These are phyloP conservation scores for Mesopsocus fuscifrons DNA, from an alignment of 2,888 invertebrate species.

Conservation along the genomic window DNA sequence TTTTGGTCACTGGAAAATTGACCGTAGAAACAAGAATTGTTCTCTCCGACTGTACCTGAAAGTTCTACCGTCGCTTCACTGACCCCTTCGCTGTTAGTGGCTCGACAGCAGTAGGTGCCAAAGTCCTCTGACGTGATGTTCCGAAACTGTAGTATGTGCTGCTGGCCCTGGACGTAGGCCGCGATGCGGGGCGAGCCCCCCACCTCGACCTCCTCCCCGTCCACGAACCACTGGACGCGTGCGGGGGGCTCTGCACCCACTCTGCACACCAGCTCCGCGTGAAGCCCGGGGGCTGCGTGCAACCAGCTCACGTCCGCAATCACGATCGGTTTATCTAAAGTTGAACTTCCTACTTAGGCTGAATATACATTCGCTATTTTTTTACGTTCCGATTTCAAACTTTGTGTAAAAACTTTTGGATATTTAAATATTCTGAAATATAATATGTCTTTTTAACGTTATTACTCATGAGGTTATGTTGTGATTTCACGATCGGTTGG, in stretches of 20 bases:
- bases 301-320: constrained; percentile 43
- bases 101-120: constrained; percentile 60
- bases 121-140: constrained; percentile 47
- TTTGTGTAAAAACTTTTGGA: too few species aligned
- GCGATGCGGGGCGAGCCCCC: constrained; percentile 26
- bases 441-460: too few species aligned
- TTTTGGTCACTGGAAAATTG: too few species aligned
- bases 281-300: constrained; percentile 51
- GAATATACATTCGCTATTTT: too few species aligned
- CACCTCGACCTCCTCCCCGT: constrained; percentile 34
- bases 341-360: too few species aligned
- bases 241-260: constrained; percentile 51
- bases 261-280: constrained; percentile 46
- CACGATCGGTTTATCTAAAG: constrained; percentile 54
- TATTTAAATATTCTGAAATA: too few species aligned
- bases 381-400: too few species aligned
- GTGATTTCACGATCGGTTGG: too few species aligned
- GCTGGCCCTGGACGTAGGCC: constrained; percentile 32
- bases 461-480: too few species aligned
- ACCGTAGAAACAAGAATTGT: too few species aligned
- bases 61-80: constrained; percentile 49
- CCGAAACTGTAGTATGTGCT: constrained; percentile 45
- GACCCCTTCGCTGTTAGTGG: constrained; percentile 52
- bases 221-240: constrained; percentile 40
- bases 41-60: too few species aligned